phyloP scores from a whole-genome alignment of 1,140 invertebrate genomes.

The Apolygus lucorum region DNA sequence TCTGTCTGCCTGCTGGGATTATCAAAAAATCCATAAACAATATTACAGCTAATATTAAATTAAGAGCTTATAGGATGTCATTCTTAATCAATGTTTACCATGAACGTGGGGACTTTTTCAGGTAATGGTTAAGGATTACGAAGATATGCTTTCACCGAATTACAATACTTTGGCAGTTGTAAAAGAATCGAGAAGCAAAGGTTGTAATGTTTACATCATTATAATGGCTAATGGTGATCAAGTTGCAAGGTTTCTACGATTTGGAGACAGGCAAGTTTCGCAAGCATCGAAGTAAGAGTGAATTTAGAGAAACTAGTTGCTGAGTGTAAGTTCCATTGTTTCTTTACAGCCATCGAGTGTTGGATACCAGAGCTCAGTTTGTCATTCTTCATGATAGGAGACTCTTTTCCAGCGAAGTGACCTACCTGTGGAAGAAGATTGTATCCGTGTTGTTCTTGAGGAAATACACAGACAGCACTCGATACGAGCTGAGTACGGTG shows the following conservation, averaged over 20 bases:
- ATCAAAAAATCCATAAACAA: no score
- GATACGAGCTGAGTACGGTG: conserved; percentile 59
- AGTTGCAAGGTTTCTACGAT: conserved; percentile 52
- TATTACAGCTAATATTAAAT: no score
- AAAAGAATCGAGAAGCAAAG: conserved; percentile 46
- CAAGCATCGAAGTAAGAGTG: no score
- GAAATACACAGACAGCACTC: conserved; percentile 43
- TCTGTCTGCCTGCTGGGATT: no score
- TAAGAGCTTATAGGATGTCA: no score
- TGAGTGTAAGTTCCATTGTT: no score
- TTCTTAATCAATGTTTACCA: no score
- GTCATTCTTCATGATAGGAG: conserved; percentile 57
- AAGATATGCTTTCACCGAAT: conserved; percentile 54
- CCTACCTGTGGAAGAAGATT: conserved; percentile 67
- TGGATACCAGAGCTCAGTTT: conserved; percentile 59
- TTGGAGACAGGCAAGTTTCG: conserved; percentile 57
- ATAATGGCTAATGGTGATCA: conserved; percentile 62
- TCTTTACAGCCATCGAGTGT: conserved; percentile 53
- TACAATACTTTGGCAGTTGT: conserved; percentile 46
- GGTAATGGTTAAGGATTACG: conserved; percentile 52
- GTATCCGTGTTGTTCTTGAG: conserved; percentile 64
- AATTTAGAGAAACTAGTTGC: no score
- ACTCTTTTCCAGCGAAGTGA: conserved; percentile 52
- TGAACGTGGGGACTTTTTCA: no score
- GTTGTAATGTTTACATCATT: conserved; percentile 62